Evolutionary conservation across 2,888 invertebrate genomes (phyloP), one percentile per base, ranked within the genome.

Genomic region (Drosophila anomalata): DNA sequence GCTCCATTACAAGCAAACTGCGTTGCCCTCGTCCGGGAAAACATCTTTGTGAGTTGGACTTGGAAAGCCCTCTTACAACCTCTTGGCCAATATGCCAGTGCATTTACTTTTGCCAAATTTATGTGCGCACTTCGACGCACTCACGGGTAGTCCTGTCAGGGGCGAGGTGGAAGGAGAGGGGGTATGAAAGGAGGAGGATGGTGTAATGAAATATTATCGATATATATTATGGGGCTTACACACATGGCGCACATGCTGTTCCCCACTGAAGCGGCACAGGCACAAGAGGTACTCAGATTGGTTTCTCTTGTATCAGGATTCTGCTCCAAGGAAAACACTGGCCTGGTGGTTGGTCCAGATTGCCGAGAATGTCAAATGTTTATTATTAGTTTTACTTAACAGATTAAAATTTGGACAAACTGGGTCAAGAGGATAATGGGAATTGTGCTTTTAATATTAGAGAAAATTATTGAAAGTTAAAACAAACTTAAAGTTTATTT

Each of bases 141-240:
- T 66, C 66, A 42, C 58, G 67, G 29, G 44, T 29, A 29, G 29
- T 9, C 29, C 29, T 29, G 29, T 29, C 29, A 29, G 29, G 2
- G 9, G 9, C 9, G 29, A 2, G 29, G 3, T 2, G 9, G 29
- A 9, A 7, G 29, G 9, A 9, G 9, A 3, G 29, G 3, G 29
- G 7, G 29, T 0, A 4, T 4, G 44, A 42, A 17, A 3, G 6
- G 3, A 24, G 0, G 2, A 4, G 17, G n/a, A 9, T 20, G 20
- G n/a, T 11, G 74, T 82, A 85, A 82, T 82, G 86, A 82, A 82
- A 87, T 82, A 82, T 87, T 82, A 87, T 82, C 86, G 80, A 87
- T 87, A 82, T 86, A 87, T 82, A 82, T 85, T 87, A 87, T 65
- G 65, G 68, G 52, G 67, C 78, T 82, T 74, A 66, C 51, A 81